Evolutionary conservation across 2,797 vertebrate genomes (phyloP), one percentile per base, ranked within the genome.

Genomic region (Poecilia picta): DNA sequence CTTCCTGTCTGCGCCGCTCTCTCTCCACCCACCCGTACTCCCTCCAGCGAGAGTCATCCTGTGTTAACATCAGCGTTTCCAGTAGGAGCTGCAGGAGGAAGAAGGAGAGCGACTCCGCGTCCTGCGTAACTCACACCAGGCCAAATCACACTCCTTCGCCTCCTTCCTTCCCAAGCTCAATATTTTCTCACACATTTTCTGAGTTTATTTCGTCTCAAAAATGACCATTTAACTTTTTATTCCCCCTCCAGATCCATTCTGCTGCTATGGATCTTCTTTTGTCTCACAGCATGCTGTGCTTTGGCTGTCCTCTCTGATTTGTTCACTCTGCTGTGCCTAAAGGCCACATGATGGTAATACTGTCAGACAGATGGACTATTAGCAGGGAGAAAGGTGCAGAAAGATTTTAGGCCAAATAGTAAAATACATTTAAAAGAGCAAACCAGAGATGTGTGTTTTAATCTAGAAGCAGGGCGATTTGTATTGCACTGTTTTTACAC

Each of bases 21-120:
- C 62, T 74, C 86, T 89, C 81, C 85, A 81, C 81, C 81, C 88
- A 74, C 73, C 83, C 77, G 20, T 70, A 51, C 81, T 76, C 89
- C 93, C 92, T 85, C 83, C 81, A 91, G 93, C 79, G 1, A 84
- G 78, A 92, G 93, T 94, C 93, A 85, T 83, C 81, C 81, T 77
- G 87, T 16, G 80, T 95, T 93, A 94, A 85, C 74, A 73, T 94
- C 94, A 94, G 73, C 77, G 82, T 83, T 80, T 79, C 80, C 83
- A 87, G 80, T 31, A 55, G 77, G 77, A 81, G 85, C 88, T 78
- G 86, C 77, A 80, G 79, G 85, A 85, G 79, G 83, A 82, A 20
- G 80, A 78, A 10, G 72, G 72, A 73, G 82, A 80, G 80, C 5
- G 72, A 77, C 86, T 78, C 83, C 36, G 76, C 13, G 76, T 75